These are phyloP conservation scores for Lomographa bimaculata DNA, from an alignment of 2,888 invertebrate genomes.

Conservation along the genomic window DNA sequence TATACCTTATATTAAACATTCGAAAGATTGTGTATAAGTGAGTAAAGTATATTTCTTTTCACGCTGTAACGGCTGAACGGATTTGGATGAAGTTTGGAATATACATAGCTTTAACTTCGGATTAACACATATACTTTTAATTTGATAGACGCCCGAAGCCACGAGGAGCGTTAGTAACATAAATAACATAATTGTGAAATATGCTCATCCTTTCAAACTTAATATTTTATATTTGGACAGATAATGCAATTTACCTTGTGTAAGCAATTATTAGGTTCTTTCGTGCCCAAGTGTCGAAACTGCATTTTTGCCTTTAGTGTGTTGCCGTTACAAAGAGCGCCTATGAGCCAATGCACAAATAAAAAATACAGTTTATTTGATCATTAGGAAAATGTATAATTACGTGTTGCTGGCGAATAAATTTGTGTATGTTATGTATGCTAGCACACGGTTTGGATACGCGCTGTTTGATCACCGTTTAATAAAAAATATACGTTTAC, in stretches of 20 bases:
- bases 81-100: too few species aligned
- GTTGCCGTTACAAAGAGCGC: conserved; percentile 25
- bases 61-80: too few species aligned
- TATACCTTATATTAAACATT: too few species aligned
- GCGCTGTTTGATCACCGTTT: too few species aligned
- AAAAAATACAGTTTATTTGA: conserved; percentile 30
- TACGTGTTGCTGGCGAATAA: conserved; percentile 21
- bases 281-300: conserved; percentile 24
- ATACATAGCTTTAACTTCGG: too few species aligned
- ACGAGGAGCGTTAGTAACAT: too few species aligned
- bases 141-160: too few species aligned
- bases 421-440: conserved; percentile 17
- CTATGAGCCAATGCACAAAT: conserved; percentile 23
- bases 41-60: too few species aligned
- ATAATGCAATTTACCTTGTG: conserved; percentile 26
- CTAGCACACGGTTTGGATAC: too few species aligned
- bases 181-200: conserved; percentile 7
- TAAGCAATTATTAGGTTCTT: conserved; percentile 27
- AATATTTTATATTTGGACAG: conserved; percentile 24
- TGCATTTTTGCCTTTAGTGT: conserved; percentile 25
- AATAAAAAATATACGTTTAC: too few species aligned
- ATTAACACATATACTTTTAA: too few species aligned
- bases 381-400: conserved; percentile 33
- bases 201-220: conserved; percentile 13
- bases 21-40: too few species aligned